Percentiles rank a stretch among this genome's conserved stretches.
These are phyloP conservation scores for Eledone cirrhosa DNA, from an alignment of 2,888 invertebrate species.

Conservation along the genomic window DNA sequence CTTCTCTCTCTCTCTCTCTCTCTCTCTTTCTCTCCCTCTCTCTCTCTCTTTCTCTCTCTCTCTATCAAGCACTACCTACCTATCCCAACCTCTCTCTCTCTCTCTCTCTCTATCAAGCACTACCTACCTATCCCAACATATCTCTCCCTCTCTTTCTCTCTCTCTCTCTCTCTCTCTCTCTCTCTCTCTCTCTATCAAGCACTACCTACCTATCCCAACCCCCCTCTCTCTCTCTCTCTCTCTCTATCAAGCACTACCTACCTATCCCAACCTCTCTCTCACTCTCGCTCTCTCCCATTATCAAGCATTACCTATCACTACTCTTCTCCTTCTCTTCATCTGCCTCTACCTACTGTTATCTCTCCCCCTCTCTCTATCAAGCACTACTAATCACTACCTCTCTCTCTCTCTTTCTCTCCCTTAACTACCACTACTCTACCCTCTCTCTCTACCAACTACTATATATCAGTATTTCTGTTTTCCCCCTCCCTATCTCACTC, in stretches of 20 bases:
- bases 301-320: background rate
- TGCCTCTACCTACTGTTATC: background rate
- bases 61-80: background rate
- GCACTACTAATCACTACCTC: background rate
- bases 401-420: slow-evolving; percentile 21
- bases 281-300: background rate
- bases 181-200: too few species aligned
- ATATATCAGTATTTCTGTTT: slow-evolving; percentile 22
- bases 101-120: background rate
- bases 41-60: background rate
- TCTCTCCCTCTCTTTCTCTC: background rate
- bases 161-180: background rate
- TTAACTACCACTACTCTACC: slow-evolving; percentile 4
- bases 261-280: background rate
- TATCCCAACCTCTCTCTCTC: background rate
- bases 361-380: background rate
- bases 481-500: slow-evolving; percentile 28
- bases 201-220: background rate
- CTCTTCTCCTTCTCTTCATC: background rate
- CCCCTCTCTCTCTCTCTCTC: background rate
- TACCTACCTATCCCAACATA: background rate
- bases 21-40: background rate
- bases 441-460: slow-evolving; percentile 20
- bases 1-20: background rate
- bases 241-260: background rate